Conservation (phyloP, 2,797 vertebrate genomes). For the Parauchenoglanis ngamensis region DNA sequence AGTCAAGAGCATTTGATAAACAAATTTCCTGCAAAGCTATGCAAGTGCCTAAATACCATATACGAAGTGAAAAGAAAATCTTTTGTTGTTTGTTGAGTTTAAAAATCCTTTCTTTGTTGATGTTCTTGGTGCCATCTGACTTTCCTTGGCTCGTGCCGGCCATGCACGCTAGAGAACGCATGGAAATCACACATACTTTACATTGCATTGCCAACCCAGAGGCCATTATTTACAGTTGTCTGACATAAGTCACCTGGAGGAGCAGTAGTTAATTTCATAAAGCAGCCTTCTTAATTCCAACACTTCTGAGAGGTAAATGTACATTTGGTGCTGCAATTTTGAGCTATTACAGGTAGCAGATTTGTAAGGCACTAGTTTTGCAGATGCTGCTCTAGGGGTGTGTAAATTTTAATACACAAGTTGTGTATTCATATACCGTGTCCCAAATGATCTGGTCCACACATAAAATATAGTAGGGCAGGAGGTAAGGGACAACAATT, state of each 20-base stretch:
- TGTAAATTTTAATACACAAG: constrained; percentile 11
- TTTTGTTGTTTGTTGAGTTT: not conserved
- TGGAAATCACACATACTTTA: constrained; percentile 27
- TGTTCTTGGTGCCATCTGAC: constrained; percentile 28
- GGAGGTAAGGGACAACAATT: not conserved
- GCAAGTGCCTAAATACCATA: not conserved
- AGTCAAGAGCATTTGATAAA: not conserved
- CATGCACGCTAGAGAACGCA: constrained; percentile 4
- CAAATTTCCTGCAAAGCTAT: not conserved
- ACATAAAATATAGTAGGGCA: not conserved
- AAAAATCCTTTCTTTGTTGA: constrained; percentile 43
- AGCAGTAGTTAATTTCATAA: constrained; percentile 31
- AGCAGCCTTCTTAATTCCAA: constrained; percentile 6
- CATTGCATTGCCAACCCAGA: constrained; percentile 22
- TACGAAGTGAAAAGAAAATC: not conserved
- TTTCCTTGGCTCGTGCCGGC: constrained; percentile 31
- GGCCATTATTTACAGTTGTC: constrained; percentile 36
- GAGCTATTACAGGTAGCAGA: not conserved
- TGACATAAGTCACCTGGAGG: constrained; percentile 1
- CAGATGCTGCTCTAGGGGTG: not conserved
- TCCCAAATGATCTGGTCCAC: not conserved
- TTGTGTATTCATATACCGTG: not conserved
- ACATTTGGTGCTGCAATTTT: constrained; percentile 25
- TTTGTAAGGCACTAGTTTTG: not conserved
- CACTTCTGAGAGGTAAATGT: constrained; percentile 22